Evolutionary conservation across 2,797 vertebrate genomes (phyloP).

Genomic region (Natrix natrix): DNA sequence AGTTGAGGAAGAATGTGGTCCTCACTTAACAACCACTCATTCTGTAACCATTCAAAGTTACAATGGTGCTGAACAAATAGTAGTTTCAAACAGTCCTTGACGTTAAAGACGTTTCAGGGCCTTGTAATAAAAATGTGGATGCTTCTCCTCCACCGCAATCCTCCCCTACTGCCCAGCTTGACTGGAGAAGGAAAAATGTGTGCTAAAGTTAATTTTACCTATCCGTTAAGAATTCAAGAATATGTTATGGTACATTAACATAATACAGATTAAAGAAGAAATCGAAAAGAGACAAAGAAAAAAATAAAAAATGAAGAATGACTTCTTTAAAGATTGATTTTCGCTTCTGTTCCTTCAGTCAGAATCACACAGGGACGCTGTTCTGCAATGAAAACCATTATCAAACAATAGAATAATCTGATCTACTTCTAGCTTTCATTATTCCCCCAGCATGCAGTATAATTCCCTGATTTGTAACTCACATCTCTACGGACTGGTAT

Average conservation of each 20-base stretch:
- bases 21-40: background rate
- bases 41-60: background rate
- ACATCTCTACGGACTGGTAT: background rate
- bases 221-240: background rate
- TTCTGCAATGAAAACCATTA: background rate
- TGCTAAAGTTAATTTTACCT: background rate
- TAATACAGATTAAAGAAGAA: background rate
- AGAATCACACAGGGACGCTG: background rate
- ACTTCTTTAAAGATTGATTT: background rate
- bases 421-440: background rate
- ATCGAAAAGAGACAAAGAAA: background rate
- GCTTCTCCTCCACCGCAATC: background rate
- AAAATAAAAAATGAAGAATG: background rate
- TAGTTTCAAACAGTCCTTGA: background rate
- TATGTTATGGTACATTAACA: background rate
- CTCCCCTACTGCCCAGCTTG: background rate
- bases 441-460: background rate
- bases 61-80: background rate
- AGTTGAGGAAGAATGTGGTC: background rate
- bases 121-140: background rate
- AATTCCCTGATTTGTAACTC: background rate
- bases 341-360: background rate
- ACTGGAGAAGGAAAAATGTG: background rate
- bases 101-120: background rate
- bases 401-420: background rate